Evolutionary conservation across 2,113 vertebrate genomes (phyloP), one percentile per base, ranked within the genome.

Genomic region (Petrocephalus zakoni): DNA sequence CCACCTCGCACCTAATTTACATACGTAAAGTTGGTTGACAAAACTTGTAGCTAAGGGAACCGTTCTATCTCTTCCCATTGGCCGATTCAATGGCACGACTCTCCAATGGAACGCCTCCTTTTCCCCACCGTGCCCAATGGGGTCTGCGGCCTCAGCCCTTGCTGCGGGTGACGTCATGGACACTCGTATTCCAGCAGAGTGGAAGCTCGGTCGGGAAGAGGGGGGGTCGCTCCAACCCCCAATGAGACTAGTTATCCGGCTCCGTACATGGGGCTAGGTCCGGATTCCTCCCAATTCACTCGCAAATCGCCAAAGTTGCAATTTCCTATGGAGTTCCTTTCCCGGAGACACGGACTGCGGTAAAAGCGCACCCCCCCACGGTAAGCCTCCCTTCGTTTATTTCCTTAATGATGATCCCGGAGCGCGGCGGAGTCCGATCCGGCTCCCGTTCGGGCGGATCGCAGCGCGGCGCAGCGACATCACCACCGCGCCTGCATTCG

Each of bases 21-120:
- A 46, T 46, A 86, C n/a, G 51, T 86, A 22, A 42, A 87, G 29
- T 87, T 87, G 56, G 86, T 87, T 37, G 53, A 87, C 86, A 87
- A 87, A 87, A 87, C 56, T 87, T 87, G 86, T 87, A 87, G 58
- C 86, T 87, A 87, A 87, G 86, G 56, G 11, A 87, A 37, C 53
- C 52, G 37, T 47, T 58, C 15, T 13, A 25, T 21, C 34, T 8
- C 86, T 8, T 87, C 7, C 84, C 56, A 87, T 87, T 87, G 55
- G 86, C 29, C 86, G 22, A 87, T 87, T 87, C 25, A 87, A 87
- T 46, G 56, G 37, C 29, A 64, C 51, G 34, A 42, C 56, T 42
- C 17, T 64, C 86, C 86, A 87, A 87, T 87, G 53, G 22, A 64
- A 87, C 55, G 37, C 55, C 56, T 61, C 25, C 34, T 87, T 87